Base-by-base conservation (phyloP, 2,797 vertebrate genomes). In the Lindbergichthys nudifrons region DNA sequence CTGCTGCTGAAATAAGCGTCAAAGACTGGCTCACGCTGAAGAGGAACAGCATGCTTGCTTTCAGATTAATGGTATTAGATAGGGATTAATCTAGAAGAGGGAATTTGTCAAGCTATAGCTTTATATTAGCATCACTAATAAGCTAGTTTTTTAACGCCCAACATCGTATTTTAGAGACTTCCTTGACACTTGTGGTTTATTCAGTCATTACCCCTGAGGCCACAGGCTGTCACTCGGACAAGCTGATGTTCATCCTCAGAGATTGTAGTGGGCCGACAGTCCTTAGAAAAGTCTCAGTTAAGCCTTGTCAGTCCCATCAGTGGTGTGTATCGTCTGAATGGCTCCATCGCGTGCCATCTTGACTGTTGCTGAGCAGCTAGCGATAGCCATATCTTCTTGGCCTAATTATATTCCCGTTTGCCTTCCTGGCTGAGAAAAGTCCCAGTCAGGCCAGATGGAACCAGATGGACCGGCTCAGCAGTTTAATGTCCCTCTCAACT, bases 1-100 rank as follows among this genome's bases (percentile, higher is more conserved):
- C 73, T 78, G 74, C 81, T 75, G 47, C 80, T 64, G 75, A 82
- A 83, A 88, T 89, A 89, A 93, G 82, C 72, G 56, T 90, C 80
- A 80, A 82, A 73, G 65, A 76, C 51, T 48, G 77, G 82, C 79
- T 87, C 65, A 54, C 80, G 73, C 72, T 85, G 79, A 70, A 81
- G 85, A 87, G 82, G 70, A 90, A 65, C 81, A 61, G 73, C 73
- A 79, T 70, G 87, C 76, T 89, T 84, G 83, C 85, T 85, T 69
- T 92, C 83, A 86, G 89, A 90, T 91, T 89, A 89, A 88, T 85
- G 84, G 83, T 65, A 89, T 92, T 92, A 91, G 83, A 83, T 80
- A 7, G 79, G 82, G 86, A 92, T 92, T 91, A 82, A 84, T 92
- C 76, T 60, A 21, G 79, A 89, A 82, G 75, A 87, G 86, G 81